Conservation (phyloP, 2,888 invertebrate species). For the Timandra comae region DNA sequence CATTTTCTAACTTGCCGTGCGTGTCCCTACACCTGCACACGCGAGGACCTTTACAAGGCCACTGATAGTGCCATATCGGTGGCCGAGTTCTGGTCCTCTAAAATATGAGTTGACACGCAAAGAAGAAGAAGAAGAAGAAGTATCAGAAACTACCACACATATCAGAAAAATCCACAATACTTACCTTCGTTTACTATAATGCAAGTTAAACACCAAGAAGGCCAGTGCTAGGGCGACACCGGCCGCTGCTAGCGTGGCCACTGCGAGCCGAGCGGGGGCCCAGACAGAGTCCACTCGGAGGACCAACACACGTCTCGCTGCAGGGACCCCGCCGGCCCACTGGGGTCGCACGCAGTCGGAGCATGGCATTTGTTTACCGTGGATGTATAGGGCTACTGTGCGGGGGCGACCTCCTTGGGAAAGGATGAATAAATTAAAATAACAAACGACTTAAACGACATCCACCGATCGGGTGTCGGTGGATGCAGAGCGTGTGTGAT, state of each 20-base stretch:
- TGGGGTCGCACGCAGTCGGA: slow-evolving; percentile 82
- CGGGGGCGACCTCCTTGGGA: slow-evolving; percentile 81
- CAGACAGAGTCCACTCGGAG: slow-evolving; percentile 86
- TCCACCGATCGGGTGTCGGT: too few species aligned
- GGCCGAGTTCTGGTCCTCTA: too few species aligned
- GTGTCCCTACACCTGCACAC: too few species aligned
- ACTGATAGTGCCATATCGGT: too few species aligned
- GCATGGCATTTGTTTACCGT: slow-evolving; percentile 78
- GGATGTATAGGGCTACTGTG: slow-evolving; percentile 85
- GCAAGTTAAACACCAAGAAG: slow-evolving; percentile 88
- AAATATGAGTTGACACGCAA: too few species aligned
- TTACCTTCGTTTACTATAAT: slow-evolving; percentile 88
- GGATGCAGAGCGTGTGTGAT: too few species aligned
- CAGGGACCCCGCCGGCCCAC: slow-evolving; percentile 86
- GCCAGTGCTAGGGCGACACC: slow-evolving; percentile 85
- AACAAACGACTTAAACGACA: too few species aligned
- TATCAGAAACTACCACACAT: too few species aligned
- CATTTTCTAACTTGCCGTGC: too few species aligned
- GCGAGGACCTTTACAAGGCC: too few species aligned
- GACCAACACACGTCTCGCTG: slow-evolving; percentile 85
- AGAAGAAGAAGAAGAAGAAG: too few species aligned
- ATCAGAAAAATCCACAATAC: background rate
- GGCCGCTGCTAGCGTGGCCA: slow-evolving; percentile 82
- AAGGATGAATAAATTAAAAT: too few species aligned
- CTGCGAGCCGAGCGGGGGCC: slow-evolving; percentile 83